A percentile compares a stretch with the other conserved stretches of the same genome.
Evolutionary conservation across 2,113 vertebrate genomes (phyloP).

Genomic region (Ranitomeya imitator): DNA sequence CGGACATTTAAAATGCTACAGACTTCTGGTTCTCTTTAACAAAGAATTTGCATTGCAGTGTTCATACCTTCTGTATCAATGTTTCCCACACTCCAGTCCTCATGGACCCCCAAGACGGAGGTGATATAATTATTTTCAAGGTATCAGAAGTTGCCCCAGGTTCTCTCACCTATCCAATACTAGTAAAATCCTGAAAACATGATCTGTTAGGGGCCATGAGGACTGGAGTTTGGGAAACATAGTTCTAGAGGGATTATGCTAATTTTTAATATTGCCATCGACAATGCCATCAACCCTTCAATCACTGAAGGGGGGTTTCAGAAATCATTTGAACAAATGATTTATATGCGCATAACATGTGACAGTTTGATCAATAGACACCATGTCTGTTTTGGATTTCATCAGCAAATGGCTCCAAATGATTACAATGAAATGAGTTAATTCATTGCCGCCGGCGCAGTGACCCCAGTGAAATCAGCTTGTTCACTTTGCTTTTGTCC

Average conservation of each 20-base stretch:
- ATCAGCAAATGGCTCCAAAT: slow-evolving; percentile 33
- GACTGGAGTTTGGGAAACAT: too few relatives aligned
- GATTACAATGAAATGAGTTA: slow-evolving; percentile 1
- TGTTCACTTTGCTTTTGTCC: slow-evolving; percentile 9
- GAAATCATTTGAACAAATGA: slow-evolving; percentile 1
- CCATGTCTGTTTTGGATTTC: slow-evolving; percentile 33
- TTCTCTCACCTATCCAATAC: too few relatives aligned
- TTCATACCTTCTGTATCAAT: neutral
- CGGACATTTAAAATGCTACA: neutral
- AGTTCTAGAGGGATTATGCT: neutral
- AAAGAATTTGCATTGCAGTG: neutral
- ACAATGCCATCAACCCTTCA: neutral
- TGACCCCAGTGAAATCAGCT: slow-evolving; percentile 23
- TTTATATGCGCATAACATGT: slow-evolving; percentile 30
- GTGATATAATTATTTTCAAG: too few relatives aligned
- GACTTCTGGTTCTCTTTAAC: neutral
- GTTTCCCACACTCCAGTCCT: too few relatives aligned
- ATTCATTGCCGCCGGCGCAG: slow-evolving; percentile 4
- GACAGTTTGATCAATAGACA: slow-evolving; percentile 44
- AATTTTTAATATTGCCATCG: neutral
- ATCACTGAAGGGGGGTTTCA: neutral
- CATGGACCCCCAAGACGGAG: too few relatives aligned
- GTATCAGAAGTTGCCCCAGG: too few relatives aligned
- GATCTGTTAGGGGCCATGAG: too few relatives aligned
- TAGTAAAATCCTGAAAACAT: too few relatives aligned